Evolutionary conservation across 1,140 invertebrate genomes (phyloP).

Genomic region (Vollenhovia emeryi): DNA sequence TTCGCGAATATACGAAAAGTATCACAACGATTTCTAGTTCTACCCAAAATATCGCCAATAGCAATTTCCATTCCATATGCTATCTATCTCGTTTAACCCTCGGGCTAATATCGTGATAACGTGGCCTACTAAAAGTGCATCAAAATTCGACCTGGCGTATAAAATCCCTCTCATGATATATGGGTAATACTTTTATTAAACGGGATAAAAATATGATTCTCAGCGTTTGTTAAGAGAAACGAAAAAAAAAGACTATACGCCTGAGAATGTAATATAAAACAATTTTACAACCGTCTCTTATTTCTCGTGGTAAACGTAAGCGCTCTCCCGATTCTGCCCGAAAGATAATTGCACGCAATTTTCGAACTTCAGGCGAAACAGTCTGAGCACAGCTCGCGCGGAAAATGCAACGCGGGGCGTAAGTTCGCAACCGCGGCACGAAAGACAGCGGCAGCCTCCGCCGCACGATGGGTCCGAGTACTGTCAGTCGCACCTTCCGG

Average conservation of each 20-base stretch:
- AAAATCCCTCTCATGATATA: neutral
- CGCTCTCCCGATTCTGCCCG: neutral
- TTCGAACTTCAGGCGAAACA: slow-evolving; percentile 37
- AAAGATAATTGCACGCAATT: slow-evolving; percentile 57
- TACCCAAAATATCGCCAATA: slow-evolving; percentile 13
- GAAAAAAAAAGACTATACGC: too few species aligned
- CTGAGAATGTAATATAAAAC: neutral
- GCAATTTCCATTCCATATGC: neutral
- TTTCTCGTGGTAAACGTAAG: neutral
- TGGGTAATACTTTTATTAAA: neutral
- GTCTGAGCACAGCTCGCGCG: neutral
- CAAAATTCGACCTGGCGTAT: neutral
- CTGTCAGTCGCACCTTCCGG: slow-evolving; percentile 80
- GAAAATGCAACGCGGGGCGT: slow-evolving; percentile 15
- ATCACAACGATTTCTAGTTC: slow-evolving; percentile 4
- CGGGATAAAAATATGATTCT: neutral
- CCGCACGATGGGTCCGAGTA: slow-evolving; percentile 70
- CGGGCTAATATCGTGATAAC: neutral
- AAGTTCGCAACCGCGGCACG: slow-evolving; percentile 58
- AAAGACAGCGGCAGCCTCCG: slow-evolving; percentile 63
- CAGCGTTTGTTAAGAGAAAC: neutral
- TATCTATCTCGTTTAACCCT: neutral
- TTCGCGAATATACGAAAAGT: neutral
- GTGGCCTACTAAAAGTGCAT: neutral
- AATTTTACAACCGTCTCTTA: neutral